Base-by-base conservation (phyloP, 2,888 invertebrate species). In the Sipha maydis region DNA sequence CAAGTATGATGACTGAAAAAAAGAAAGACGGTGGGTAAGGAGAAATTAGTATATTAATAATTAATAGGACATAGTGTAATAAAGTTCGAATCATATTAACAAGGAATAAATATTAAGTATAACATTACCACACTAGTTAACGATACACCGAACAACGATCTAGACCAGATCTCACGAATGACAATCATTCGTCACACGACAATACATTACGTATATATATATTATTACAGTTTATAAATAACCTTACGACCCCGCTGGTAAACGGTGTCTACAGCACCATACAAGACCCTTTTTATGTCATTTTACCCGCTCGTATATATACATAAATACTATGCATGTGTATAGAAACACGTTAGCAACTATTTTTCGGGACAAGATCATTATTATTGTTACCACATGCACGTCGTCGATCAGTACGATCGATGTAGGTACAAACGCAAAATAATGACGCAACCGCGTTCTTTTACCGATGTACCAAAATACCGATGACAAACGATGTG, bases 401-500 rank as follows among this genome's bases (percentile, higher is more conserved):
- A 73, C 31, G 71, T 83, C 48, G 31, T 71, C 48, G 71, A 48
- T 31, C 69, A 71, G 28, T 31, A 25, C 69, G 28, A 69, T 67
- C 3, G 56, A 67, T 69, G 25, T 28, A 28, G 25, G 61, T 28
- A 28, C 71, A 31, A 25, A 38, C 56, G 61, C 38, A 38, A 56
- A 75, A 61, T 54, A 56, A 25, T 34, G 67, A 28, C n/a, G 38
- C 31, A 34, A 31, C 25, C 48, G n/a, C 34, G 69, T 25, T 17
- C 54, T 7, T 56, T 21, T 31, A 31, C 54, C 56, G 3, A 25
- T 17, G n/a, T 9, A 67, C 34, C 1, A 31, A 31, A 78, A 54
- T 77, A 77, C 78, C 61, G 61, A 38, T 80, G 79, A 80, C 67
- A 80, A 80, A 80, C 61, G 79, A 80, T 31, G 78, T 56, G 21